Evolutionary conservation across 2,113 vertebrate genomes (phyloP).

Genomic region (Progne subis): DNA sequence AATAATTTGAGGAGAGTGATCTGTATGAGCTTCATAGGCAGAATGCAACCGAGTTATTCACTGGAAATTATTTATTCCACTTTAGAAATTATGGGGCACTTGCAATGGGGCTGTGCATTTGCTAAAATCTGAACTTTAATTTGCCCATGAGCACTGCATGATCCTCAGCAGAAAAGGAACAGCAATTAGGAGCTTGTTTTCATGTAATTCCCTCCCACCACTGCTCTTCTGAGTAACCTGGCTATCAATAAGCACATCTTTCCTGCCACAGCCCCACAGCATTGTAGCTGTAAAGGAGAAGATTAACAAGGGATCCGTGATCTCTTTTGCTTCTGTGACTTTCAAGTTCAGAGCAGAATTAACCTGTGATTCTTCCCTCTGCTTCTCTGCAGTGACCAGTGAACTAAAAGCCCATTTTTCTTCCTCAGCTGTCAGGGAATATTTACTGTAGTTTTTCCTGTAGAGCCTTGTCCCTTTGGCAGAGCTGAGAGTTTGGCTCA

Average conservation of each 20-base stretch:
- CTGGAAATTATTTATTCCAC: conserved; percentile 35
- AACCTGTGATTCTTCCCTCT: conserved; percentile 14
- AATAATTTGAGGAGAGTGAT: conserved; percentile 48
- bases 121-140: neutral
- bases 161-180: neutral
- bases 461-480: neutral
- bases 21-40: neutral
- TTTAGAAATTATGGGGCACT: conserved; percentile 23
- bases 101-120: neutral
- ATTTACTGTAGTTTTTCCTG: neutral
- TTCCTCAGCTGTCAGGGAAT: neutral
- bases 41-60: neutral
- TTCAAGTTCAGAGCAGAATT: conserved; percentile 27
- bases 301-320: neutral
- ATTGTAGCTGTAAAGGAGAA: neutral
- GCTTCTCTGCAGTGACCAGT: neutral
- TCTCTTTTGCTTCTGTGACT: conserved; percentile 8
- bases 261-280: neutral
- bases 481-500: neutral
- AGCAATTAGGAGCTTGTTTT: conserved; percentile 22
- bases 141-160: neutral
- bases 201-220: neutral
- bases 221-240: neutral
- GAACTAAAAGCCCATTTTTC: neutral
- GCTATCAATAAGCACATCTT: neutral